Evolutionary conservation across 2,113 vertebrate species (phyloP).

Genomic region (Urocolius indicus): DNA sequence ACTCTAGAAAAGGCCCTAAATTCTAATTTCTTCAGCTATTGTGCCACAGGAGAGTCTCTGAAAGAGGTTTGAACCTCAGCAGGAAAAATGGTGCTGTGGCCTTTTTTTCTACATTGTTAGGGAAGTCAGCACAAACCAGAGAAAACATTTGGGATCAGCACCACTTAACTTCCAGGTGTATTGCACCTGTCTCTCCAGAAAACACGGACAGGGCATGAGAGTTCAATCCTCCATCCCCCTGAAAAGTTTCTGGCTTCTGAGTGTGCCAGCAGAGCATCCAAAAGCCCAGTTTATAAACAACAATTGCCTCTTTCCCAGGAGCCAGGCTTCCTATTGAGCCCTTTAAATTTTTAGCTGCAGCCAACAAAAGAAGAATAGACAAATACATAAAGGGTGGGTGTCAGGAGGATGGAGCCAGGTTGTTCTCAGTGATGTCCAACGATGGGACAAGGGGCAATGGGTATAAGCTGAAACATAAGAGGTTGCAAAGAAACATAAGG

Average conservation of each 20-base stretch:
- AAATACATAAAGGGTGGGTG: no score
- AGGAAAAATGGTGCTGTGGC: background rate
- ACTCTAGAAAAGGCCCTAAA: background rate
- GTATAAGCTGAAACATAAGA: no score
- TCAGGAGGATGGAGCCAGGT: no score
- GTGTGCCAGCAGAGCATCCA: background rate
- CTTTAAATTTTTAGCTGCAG: background rate
- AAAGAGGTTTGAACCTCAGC: background rate
- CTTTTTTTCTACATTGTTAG: background rate
- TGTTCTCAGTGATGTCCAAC: no score
- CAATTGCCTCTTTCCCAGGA: background rate
- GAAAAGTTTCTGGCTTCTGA: background rate
- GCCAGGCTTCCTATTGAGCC: background rate
- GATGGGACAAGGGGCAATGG: no score
- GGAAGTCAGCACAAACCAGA: background rate
- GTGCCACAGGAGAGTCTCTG: accelerated
- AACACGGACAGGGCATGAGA: background rate
- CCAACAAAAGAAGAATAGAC: background rate
- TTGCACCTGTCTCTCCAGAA: background rate
- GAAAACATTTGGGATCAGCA: background rate
- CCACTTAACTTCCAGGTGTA: background rate
- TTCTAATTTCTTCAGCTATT: background rate
- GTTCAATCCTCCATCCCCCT: accelerated
- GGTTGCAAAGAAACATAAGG: no score
- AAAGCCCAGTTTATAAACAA: background rate